phyloP scores from a whole-genome alignment of 2,113 vertebrate species.

The Archocentrus centrarchus region DNA sequence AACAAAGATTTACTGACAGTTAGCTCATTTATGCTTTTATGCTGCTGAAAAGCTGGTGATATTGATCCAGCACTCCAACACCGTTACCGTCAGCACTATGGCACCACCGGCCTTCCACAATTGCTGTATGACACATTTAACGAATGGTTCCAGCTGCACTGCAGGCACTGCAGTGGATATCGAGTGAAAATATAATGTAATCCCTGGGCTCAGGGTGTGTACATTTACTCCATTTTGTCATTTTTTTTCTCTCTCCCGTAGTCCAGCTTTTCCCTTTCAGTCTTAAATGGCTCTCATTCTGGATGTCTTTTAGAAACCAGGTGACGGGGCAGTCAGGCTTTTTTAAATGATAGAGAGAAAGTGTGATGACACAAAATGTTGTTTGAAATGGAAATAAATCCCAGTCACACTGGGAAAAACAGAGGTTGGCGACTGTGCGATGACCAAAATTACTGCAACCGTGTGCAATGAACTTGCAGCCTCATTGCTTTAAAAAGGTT shows the following conservation, averaged over 20 bases:
- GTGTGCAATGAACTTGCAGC: too few species aligned
- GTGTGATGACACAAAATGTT: not conserved
- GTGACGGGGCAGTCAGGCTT: not conserved
- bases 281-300: not conserved
- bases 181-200: slow-evolving; percentile 37
- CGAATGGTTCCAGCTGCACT: slow-evolving; percentile 41
- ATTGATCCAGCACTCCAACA: slow-evolving; percentile 24
- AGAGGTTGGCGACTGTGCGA: not conserved
- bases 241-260: slow-evolving; percentile 3
- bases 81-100: slow-evolving; percentile 12
- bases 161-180: slow-evolving; percentile 29
- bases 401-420: not conserved
- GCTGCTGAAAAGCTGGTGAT: slow-evolving; percentile 17
- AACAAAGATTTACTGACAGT: slow-evolving; percentile 21
- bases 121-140: slow-evolving; percentile 51
- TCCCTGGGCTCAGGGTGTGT: slow-evolving; percentile 16
- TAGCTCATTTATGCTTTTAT: slow-evolving; percentile 13
- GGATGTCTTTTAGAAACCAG: not conserved
- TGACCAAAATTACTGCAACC: not conserved
- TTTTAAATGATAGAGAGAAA: not conserved
- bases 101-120: not conserved
- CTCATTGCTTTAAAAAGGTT: not conserved
- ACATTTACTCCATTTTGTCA: not conserved
- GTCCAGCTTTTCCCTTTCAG: slow-evolving; percentile 4
- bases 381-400: not conserved